phyloP scores from a whole-genome alignment of 1,140 invertebrate species.

The Zaprionus camerounensis region DNA sequence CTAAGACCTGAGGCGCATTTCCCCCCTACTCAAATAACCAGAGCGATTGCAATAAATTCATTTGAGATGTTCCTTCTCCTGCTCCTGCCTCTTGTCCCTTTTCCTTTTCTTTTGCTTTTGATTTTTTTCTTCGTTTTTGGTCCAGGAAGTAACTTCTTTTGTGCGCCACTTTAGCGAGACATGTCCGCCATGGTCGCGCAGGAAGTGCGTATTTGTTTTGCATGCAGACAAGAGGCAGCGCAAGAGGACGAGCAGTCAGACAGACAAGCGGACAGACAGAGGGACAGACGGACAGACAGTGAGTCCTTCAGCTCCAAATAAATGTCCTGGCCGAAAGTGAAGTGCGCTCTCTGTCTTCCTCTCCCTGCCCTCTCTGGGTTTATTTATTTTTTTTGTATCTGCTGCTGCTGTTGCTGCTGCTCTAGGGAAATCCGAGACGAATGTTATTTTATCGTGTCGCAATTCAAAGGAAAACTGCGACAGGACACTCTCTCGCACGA shows the following conservation, averaged over 20 bases:
- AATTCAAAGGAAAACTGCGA: constrained; percentile 70
- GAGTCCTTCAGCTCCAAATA: constrained; percentile 28
- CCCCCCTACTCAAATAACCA: constrained; percentile 57
- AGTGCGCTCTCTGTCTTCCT: not conserved
- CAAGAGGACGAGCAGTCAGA: constrained; percentile 4
- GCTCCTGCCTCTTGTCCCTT: constrained; percentile 4
- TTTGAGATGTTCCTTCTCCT: constrained; percentile 9
- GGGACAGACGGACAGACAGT: constrained; percentile 9
- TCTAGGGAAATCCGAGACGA: constrained; percentile 67
- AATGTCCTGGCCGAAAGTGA: constrained; percentile 36
- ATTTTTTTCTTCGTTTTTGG: not conserved
- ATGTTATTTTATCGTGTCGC: constrained; percentile 82
- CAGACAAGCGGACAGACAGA: constrained; percentile 15
- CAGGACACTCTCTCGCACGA: constrained; percentile 39
- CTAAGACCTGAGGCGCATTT: constrained; percentile 50
- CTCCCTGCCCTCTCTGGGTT: constrained; percentile 7
- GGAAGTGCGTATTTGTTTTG: constrained; percentile 81
- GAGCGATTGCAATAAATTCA: constrained; percentile 66
- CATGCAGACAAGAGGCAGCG: constrained; percentile 41
- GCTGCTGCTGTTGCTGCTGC: not conserved
- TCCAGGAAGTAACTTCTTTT: constrained; percentile 78
- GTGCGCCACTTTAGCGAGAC: constrained; percentile 57
- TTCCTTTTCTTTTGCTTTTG: not conserved
- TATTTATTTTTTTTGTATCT: constrained; percentile 73
- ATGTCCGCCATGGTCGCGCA: constrained; percentile 50